Conservation (phyloP, 2,113 vertebrate species). For the Thermophis baileyi region DNA sequence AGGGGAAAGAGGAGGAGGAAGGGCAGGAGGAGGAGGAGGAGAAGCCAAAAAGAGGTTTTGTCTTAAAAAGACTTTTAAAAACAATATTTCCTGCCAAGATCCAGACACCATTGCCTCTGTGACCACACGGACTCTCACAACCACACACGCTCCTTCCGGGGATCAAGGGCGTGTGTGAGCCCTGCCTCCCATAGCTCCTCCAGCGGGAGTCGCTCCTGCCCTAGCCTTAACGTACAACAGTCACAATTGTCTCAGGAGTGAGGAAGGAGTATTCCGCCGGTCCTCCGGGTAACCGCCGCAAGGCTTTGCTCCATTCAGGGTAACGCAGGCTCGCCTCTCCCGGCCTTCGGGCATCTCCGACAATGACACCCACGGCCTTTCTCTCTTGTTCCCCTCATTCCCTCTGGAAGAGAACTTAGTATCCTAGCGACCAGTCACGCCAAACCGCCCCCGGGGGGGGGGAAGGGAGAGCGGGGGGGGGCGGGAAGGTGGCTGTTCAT, state of each 20-base stretch:
- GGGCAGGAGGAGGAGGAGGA: no score
- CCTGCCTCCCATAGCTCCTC: no score
- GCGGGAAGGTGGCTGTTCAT: neutral
- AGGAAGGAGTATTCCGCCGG: no score
- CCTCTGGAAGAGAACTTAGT: neutral
- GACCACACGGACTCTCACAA: neutral
- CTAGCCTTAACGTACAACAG: neutral
- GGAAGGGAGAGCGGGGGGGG: neutral
- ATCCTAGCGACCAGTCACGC: slow-evolving; percentile 17
- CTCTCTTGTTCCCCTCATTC: no score
- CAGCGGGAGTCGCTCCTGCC: neutral
- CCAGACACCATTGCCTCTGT: neutral
- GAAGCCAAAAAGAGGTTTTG: neutral
- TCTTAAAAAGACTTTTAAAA: neutral
- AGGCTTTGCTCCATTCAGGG: neutral
- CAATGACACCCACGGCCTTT: neutral
- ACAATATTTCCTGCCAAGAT: neutral
- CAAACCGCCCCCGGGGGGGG: neutral
- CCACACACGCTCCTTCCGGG: neutral
- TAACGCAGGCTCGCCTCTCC: neutral
- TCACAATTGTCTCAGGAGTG: neutral
- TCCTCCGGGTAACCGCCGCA: neutral
- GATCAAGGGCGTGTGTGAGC: no score
- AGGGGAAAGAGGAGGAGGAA: neutral
- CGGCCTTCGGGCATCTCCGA: neutral